These are phyloP conservation scores for Capitella teleta DNA, from an alignment of 1,140 invertebrate species.

Conservation along the genomic window DNA sequence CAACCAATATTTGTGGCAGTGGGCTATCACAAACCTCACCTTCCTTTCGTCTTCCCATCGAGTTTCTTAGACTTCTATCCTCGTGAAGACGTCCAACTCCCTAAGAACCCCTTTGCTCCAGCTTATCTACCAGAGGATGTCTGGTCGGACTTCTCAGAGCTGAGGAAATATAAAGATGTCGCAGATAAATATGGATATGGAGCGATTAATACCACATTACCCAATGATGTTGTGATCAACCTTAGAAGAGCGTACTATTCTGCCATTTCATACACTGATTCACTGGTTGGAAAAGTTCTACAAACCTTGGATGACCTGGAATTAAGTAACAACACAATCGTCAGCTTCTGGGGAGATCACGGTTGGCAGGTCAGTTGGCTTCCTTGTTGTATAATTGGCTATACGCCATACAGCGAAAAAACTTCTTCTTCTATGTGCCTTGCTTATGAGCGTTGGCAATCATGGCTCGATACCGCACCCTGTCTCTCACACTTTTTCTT, in stretches of 20 bases:
- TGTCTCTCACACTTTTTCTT: too few relatives aligned
- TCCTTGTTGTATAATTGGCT: too few relatives aligned
- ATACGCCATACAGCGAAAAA: too few relatives aligned
- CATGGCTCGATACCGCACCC: too few relatives aligned
- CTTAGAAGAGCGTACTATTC: slow-evolving; percentile 15
- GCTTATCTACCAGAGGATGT: slow-evolving; percentile 15
- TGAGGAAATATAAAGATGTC: slow-evolving; percentile 8
- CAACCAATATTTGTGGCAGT: slow-evolving; percentile 8
- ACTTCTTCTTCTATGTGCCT: too few relatives aligned
- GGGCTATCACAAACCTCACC: slow-evolving; percentile 6
- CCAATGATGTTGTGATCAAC: not conserved
- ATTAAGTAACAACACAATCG: slow-evolving; percentile 16
- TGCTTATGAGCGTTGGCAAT: too few relatives aligned
- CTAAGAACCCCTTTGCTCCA: slow-evolving; percentile 15
- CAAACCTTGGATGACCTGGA: slow-evolving; percentile 14
- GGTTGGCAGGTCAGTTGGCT: too few relatives aligned
- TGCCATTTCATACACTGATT: slow-evolving; percentile 15
- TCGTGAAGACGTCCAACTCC: slow-evolving; percentile 7
- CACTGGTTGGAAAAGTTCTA: slow-evolving; percentile 15
- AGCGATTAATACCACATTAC: slow-evolving; percentile 9
- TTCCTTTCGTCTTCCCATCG: slow-evolving; percentile 8
- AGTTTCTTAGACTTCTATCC: slow-evolving; percentile 8
- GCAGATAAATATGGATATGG: slow-evolving; percentile 6
- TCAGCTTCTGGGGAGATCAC: slow-evolving; percentile 19
- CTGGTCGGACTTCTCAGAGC: slow-evolving; percentile 14